Base-by-base conservation (phyloP, 1,140 invertebrate species). In the Protaetia brevitarsis region DNA sequence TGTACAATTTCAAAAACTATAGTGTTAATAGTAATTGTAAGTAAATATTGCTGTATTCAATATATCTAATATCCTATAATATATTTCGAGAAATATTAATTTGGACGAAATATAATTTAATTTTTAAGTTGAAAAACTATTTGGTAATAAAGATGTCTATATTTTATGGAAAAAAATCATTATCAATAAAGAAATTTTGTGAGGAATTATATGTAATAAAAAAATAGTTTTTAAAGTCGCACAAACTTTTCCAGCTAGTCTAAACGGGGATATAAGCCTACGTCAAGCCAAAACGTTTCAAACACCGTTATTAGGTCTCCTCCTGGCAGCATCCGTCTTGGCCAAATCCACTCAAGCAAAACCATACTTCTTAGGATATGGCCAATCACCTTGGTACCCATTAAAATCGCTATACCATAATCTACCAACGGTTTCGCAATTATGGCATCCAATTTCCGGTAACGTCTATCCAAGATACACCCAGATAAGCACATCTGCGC, bases 301-400 rank as follows among this genome's bases (percentile, higher is more conserved):
- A 26, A 36, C 11, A 5, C 62, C 62, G 3, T 19, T 63, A 23
- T 29, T 63, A 16, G 62, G 62, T 26, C 29, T 63, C 21, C 19
- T 61, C 10, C 8, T 61, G 36, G 59, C 59, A 7, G 59, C 59
- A 11, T 34, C 59, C 7, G 8, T 61, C 19, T 34, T 61, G 19
- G 7, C 59, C 26, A 61, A 61, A 61, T n/a, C 59, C 10, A 61
- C 2, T 16, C 59, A 61, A 34, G 59, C n/a, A 6, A 61, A 61
- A 61, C 30, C 59, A 16, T 34, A 61, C 11, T 31, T 61, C n/a
- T 11, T 61, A n/a, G 59, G 59, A 8, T 36, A 61, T 34, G 21
- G 21, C n/a, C 59, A 61, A 61, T 11, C 28, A 1, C 59, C 59
- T 5, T 61, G 59, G 59, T 21, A 34, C 19, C 59, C 59, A 7